Base-by-base conservation (phyloP, 2,113 vertebrate genomes). In the Proterorhinus semilunaris region DNA sequence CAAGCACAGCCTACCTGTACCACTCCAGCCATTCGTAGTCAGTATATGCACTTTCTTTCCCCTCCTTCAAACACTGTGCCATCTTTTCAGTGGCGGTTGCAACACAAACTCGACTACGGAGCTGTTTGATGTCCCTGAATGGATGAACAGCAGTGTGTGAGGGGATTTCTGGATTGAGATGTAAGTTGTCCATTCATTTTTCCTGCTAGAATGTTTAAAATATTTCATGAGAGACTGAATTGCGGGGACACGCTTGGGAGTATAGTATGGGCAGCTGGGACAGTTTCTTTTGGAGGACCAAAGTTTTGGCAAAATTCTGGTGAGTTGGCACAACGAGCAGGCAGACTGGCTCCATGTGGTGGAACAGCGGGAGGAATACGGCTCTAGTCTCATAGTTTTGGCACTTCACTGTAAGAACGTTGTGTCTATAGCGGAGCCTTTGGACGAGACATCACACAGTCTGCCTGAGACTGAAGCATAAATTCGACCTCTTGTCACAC, bases 241-340 rank as follows among this genome's bases (percentile, higher is more conserved):
- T 52, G 13, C 11, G 17, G 17, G 6, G 17, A 27, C 53, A 58
- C 17, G 27, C 17, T 21, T 1, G 12, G 49, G 15, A n/a, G 51
- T n/a, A 53, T n/a, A 36, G 27, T 36, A 58, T 12, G 12, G 27
- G 55, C 55, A 58, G 27, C 55, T 58, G 55, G 55, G 55, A 58
- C 27, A 11, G 1, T 58, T 58, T 58, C 55, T 21, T 11, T 21
- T 6, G 27, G 27, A 58, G 27, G 55, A 58, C 12, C 27, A 2
- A 6, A 43, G 11, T 42, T 42, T 13, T 42, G 55, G 10, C 55
- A 58, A 42, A 42, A 6, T 36, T 13, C 6, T 58, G 55, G 27
- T 58, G 21, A 42, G 21, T 12, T 58, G 55, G 55, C 55, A 13
- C 27, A 8, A 12, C 13, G 10, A 58, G 27, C 55, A 58, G 10